phyloP scores from a whole-genome alignment of 2,797 vertebrate genomes.

The Sciurus vulgaris region DNA sequence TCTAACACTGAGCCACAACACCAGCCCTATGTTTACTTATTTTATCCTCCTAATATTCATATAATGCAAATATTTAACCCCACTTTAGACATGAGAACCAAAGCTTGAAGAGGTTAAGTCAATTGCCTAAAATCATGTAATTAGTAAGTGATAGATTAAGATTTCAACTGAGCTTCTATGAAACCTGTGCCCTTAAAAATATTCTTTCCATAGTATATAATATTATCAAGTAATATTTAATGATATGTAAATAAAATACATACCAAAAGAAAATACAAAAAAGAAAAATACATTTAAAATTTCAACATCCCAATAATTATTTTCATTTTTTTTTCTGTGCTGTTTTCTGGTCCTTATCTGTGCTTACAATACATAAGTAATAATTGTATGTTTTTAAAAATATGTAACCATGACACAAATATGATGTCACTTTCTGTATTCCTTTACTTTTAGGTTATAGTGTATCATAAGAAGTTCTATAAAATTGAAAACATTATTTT shows the following conservation, averaged over 20 bases:
- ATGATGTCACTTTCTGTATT: constrained; percentile 47
- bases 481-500: constrained; percentile 65
- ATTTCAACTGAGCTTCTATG: not conserved
- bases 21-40: constrained; percentile 22
- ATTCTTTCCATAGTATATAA: not conserved
- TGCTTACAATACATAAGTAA: not conserved
- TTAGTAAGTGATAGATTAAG: not conserved
- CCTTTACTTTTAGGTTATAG: constrained; percentile 64
- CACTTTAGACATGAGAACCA: not conserved
- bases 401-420: constrained; percentile 54
- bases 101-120: constrained; percentile 7
- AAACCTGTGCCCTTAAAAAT: not conserved
- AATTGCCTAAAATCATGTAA: not conserved
- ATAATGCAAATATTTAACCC: not conserved
- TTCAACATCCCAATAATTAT: not conserved
- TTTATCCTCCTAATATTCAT: not conserved
- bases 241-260: constrained; percentile 37
- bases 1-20: too few relatives aligned
- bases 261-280: not conserved
- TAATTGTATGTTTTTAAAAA: constrained; percentile 65
- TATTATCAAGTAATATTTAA: constrained; percentile 19
- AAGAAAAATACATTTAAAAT: constrained; percentile 8
- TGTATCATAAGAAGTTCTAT: constrained; percentile 68
- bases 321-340: constrained; percentile 46
- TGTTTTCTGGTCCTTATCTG: constrained; percentile 14